Evolutionary conservation across 1,140 invertebrate species (phyloP).

Genomic region (Wasmannia auropunctata): DNA sequence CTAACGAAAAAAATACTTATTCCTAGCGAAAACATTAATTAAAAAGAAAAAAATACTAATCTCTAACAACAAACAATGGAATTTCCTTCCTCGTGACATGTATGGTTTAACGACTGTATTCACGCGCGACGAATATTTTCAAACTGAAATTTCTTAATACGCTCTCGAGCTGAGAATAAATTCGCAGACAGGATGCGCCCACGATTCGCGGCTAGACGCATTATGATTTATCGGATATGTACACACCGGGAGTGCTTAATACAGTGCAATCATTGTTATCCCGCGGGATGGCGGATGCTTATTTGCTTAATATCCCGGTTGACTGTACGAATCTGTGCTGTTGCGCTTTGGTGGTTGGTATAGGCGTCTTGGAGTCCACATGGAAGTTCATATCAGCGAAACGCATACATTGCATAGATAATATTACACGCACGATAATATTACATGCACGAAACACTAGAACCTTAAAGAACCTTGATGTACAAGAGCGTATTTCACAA

Average conservation of each 20-base stretch:
- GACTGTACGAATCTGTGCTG: constrained; percentile 28
- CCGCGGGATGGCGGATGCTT: constrained; percentile 51
- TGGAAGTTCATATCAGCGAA: neutral
- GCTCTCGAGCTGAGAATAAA: neutral
- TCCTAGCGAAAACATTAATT: neutral
- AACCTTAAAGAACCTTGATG: neutral
- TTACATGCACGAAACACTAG: neutral
- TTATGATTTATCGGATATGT: constrained; percentile 38
- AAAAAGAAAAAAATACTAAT: no score
- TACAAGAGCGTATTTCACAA: neutral
- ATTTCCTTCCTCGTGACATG: no score
- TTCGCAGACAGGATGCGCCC: constrained; percentile 5
- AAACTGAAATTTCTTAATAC: neutral
- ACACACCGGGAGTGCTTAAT: constrained; percentile 48
- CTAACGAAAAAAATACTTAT: no score
- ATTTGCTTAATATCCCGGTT: constrained; percentile 53
- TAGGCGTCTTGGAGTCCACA: neutral
- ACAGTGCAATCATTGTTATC: constrained; percentile 60
- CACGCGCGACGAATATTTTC: neutral
- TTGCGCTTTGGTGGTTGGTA: neutral
- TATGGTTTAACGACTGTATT: neutral
- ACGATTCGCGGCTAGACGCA: neutral
- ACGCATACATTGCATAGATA: neutral
- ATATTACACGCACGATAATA: neutral
- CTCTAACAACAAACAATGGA: neutral